Percentiles rank a stretch among this genome's conserved stretches.
Conservation (phyloP, 2,797 vertebrate genomes). For the Poeciliopsis gracilis region DNA sequence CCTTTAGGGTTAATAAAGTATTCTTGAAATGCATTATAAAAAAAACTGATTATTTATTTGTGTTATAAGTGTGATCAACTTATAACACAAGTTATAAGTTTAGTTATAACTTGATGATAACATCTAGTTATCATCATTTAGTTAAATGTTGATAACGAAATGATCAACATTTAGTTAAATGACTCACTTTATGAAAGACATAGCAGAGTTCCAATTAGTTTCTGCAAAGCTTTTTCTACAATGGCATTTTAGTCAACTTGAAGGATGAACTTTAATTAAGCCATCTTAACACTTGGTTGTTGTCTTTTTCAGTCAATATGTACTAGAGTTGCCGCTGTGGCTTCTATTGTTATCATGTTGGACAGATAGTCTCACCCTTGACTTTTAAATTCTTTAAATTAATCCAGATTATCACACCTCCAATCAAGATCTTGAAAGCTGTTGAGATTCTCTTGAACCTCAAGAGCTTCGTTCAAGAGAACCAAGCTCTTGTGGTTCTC, state of each 20-base stretch:
- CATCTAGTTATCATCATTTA: no score
- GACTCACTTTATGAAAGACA: neutral
- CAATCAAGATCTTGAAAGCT: no score
- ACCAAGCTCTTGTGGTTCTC: neutral
- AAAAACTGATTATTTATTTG: neutral
- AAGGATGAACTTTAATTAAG: neutral
- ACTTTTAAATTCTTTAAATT: neutral
- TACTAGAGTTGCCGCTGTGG: neutral
- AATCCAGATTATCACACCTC: neutral
- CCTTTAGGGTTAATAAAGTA: no score
- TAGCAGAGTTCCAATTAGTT: neutral
- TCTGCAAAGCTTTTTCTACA: neutral
- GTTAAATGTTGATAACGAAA: no score
- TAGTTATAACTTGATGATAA: no score
- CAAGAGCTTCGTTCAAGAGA: no score
- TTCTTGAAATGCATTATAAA: no score
- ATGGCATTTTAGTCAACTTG: neutral
- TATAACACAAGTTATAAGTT: no score
- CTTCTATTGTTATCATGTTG: neutral
- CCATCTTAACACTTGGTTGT: neutral
- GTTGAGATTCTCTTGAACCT: no score
- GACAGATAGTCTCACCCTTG: neutral
- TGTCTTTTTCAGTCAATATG: neutral
- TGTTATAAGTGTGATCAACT: neutral
- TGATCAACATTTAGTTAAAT: neutral